Conservation (phyloP, 64 coral and sea anemone species). For the Montipora cactus region DNA sequence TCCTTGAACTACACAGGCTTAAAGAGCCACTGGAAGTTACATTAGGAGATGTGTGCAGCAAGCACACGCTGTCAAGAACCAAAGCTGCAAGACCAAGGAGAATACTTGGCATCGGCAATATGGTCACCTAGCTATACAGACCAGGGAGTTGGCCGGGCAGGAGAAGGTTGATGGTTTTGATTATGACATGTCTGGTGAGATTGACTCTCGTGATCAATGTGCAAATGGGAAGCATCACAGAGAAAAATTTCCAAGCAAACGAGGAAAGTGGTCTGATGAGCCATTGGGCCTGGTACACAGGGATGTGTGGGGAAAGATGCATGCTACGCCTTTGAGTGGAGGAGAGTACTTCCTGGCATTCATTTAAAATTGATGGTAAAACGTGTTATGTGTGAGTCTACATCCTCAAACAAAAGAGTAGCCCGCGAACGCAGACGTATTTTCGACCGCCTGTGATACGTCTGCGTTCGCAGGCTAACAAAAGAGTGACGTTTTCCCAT, state of each 20-base stretch:
- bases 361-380: slow-evolving; percentile 40
- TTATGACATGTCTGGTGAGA: not conserved
- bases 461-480: too few relatives aligned
- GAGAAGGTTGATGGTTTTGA: slow-evolving; percentile 42
- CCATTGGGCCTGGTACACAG: slow-evolving; percentile 55
- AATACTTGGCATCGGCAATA: slow-evolving; percentile 56
- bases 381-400: slow-evolving; percentile 61
- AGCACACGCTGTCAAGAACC: too few relatives aligned
- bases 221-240: slow-evolving; percentile 43
- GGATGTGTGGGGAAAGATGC: slow-evolving; percentile 57
- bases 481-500: slow-evolving; percentile 37
- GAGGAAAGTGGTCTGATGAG: slow-evolving; percentile 28
- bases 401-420: slow-evolving; percentile 38
- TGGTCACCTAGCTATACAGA: slow-evolving; percentile 66
- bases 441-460: too few relatives aligned
- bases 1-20: too few relatives aligned
- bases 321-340: slow-evolving; percentile 17
- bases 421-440: too few relatives aligned
- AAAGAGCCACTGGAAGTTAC: too few relatives aligned
- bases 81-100: not conserved
- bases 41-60: too few relatives aligned
- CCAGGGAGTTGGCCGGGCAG: slow-evolving; percentile 49
- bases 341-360: slow-evolving; percentile 69
- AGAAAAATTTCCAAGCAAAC: slow-evolving; percentile 7
- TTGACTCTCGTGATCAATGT: slow-evolving; percentile 49